These are phyloP conservation scores for Abramis brama DNA, from an alignment of 2,113 vertebrate species.

Conservation along the genomic window DNA sequence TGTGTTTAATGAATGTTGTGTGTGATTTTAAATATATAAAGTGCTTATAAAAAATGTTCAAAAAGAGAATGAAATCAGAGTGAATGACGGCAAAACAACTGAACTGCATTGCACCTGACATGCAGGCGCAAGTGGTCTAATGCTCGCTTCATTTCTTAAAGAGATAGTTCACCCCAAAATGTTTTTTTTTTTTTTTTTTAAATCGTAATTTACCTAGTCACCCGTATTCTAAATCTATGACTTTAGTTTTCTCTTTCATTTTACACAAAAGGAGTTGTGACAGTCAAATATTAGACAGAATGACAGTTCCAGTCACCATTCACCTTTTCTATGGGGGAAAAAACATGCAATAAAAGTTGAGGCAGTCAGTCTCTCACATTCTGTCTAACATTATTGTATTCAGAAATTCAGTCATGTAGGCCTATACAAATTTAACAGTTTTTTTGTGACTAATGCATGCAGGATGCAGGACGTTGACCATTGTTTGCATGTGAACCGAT, in stretches of 20 bases:
- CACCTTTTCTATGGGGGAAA: neutral
- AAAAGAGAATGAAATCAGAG: neutral
- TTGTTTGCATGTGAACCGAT: neutral
- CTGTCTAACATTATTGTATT: neutral
- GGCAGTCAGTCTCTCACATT: neutral
- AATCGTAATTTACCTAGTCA: neutral
- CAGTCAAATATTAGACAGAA: neutral
- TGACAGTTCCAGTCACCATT: neutral
- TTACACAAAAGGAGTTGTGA: neutral
- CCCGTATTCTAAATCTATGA: neutral
- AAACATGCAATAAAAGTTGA: neutral
- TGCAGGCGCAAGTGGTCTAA: neutral
- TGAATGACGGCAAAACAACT: neutral
- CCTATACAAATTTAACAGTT: no score
- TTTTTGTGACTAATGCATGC: neutral
- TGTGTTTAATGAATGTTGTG: neutral
- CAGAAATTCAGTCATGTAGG: neutral
- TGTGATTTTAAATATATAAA: neutral
- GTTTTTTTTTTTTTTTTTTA: no score
- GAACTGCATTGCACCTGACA: neutral
- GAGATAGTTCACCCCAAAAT: neutral
- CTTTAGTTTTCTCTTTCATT: neutral
- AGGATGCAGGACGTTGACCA: neutral
- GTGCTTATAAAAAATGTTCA: neutral
- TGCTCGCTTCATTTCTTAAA: neutral